Conservation (phyloP, 2,888 invertebrate genomes). For the Dysmachus trigonus region DNA sequence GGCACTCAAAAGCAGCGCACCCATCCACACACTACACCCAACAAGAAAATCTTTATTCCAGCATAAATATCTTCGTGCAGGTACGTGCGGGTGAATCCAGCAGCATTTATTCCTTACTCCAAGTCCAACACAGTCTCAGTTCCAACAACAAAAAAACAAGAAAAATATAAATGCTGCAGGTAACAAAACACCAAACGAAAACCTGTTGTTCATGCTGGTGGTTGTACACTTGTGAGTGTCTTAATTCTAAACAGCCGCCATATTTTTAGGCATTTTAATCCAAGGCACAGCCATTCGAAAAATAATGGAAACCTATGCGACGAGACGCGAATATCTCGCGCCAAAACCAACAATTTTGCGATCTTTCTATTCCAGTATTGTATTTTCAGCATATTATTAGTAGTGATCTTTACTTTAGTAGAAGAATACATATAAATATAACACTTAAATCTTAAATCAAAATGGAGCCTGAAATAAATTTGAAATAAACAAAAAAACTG, state of each 20-base stretch:
- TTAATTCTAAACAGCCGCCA: slow-evolving; percentile 9
- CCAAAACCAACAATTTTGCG: background rate
- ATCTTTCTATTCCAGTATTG: background rate
- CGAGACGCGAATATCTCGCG: background rate
- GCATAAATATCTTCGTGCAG: background rate
- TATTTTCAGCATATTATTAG: background rate
- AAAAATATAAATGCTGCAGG: background rate
- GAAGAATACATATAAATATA: too few species aligned
- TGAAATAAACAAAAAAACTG: background rate
- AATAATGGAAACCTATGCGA: background rate
- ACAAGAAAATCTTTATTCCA: background rate
- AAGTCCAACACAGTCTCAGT: background rate
- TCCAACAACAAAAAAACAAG: background rate
- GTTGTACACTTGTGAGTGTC: background rate
- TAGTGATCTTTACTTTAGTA: background rate
- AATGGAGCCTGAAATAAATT: background rate
- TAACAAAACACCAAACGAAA: background rate
- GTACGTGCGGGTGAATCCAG: background rate
- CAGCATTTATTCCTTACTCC: background rate
- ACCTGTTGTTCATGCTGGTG: background rate
- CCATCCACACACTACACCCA: background rate
- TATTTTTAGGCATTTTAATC: background rate
- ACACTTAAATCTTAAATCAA: background rate
- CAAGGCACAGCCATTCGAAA: background rate
- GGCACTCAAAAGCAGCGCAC: background rate